Base-by-base conservation (phyloP, 2,113 vertebrate genomes). In the Leucopsar rothschildi region DNA sequence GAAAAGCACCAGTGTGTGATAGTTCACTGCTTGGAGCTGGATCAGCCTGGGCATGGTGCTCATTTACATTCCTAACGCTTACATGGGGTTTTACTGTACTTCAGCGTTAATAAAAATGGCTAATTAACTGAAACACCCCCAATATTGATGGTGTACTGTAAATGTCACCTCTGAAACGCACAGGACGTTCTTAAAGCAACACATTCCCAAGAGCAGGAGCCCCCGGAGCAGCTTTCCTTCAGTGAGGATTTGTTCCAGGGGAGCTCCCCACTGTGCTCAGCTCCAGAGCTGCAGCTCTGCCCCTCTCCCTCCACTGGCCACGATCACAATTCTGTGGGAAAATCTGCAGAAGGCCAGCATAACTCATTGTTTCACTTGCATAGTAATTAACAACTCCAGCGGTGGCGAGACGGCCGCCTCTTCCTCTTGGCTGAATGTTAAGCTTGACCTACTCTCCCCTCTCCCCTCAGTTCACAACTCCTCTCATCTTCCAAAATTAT, bases 401-500 rank as follows among this genome's bases (percentile, higher is more conserved):
- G 10, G 93, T 15, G 19, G 79, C 50, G 55, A 75, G 73, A 77
- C 84, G 55, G 78, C 80, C 17, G 42, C 89, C 90, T 73, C 86
- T 96, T 94, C 91, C 94, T 96, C 82, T 95, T 25, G 82, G 85
- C 68, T 93, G 93, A 94, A 91, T 75, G 93, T 84, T 95, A 94
- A 96, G 92, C 88, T 95, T 96, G 95, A 96, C 91, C 93, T 96
- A 10, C 66, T 55, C 78, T 96, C 87, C 90, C 86, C 88, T 91
- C 52, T 93, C 70, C 92, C 79, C 76, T 96, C 92, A 79, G 93
- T 96, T 95, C 92, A 92, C 92, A 96, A 81, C 90, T 97, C 87
- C 96, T 96, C 95, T 97, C 78, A 93, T 96, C 93, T 96, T 92
- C 95, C 93, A 97, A 97, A 98, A 97, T 96, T 97, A 96, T 68